phyloP scores from a whole-genome alignment of 2,888 invertebrate species.

The Xylocampa areola region DNA sequence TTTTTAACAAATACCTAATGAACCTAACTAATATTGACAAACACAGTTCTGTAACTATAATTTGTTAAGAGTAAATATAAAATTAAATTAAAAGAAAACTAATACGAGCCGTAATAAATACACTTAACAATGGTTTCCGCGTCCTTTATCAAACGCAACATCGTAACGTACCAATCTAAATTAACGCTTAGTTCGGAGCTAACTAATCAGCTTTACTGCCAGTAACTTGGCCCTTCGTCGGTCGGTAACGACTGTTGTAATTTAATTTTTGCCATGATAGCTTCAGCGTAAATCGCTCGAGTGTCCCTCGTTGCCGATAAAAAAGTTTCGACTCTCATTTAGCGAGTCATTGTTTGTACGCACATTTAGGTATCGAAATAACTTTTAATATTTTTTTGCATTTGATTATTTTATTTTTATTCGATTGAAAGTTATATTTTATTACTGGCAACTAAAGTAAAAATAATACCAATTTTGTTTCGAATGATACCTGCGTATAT shows the following conservation, averaged over 20 bases:
- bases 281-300: conserved; percentile 62
- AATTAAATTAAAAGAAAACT: background rate
- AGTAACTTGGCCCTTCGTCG: conserved; percentile 67
- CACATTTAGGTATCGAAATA: conserved; percentile 17
- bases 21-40: no score
- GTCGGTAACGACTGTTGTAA: conserved; percentile 73
- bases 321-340: conserved; percentile 69
- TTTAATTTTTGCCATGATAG: conserved; percentile 77
- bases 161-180: conserved; percentile 69
- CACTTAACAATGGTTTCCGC: conserved; percentile 63
- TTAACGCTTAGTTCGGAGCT: conserved; percentile 81
- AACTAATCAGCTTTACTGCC: conserved; percentile 81
- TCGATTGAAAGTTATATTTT: background rate
- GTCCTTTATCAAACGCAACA: conserved; percentile 61
- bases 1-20: no score
- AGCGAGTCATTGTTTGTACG: conserved; percentile 58
- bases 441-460: no score
- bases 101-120: conserved; percentile 6
- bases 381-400: conserved; percentile 3
- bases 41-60: no score
- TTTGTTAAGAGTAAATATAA: background rate
- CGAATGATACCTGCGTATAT: no score
- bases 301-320: conserved; percentile 66
- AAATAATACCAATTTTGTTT: no score
- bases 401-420: background rate